phyloP scores from a whole-genome alignment of 30 jellyfish, hydroid and myxozoan genomes.

The Aurelia sp. region DNA sequence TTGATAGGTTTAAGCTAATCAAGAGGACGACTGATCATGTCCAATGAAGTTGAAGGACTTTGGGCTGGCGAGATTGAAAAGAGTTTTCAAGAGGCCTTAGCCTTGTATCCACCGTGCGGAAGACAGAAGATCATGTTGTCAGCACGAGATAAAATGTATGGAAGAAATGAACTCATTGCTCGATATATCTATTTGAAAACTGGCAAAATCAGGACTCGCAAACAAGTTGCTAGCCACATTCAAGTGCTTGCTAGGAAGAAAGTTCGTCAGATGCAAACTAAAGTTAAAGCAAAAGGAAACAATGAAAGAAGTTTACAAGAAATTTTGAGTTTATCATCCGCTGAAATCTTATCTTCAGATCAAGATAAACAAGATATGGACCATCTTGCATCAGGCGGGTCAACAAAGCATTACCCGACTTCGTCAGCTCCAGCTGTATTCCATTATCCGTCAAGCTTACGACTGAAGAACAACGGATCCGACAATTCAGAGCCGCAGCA shows the following conservation, averaged over 20 bases:
- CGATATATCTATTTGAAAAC: constrained; percentile 89
- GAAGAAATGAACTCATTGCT: constrained; percentile 96
- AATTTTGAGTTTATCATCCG: constrained; percentile 69
- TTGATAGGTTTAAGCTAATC: no score
- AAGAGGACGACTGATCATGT: neutral
- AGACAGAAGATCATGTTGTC: constrained; percentile 98
- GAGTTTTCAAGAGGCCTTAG: constrained; percentile 96
- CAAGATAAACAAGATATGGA: constrained; percentile 32
- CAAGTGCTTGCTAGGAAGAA: constrained; percentile 97
- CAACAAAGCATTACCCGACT: constrained; percentile 15
- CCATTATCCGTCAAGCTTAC: constrained; percentile 58
- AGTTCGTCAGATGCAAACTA: constrained; percentile 82
- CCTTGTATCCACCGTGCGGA: constrained; percentile 99
- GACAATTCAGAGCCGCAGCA: neutral
- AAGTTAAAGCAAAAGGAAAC: constrained; percentile 51
- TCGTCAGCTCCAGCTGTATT: constrained; percentile 43
- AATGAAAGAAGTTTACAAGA: constrained; percentile 54
- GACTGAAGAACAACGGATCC: constrained; percentile 34
- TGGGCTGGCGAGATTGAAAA: constrained; percentile 98
- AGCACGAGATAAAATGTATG: constrained; percentile 98
- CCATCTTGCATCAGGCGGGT: neutral
- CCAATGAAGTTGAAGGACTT: constrained; percentile 90
- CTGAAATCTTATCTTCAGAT: constrained; percentile 72
- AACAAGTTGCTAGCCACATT: constrained; percentile 99
- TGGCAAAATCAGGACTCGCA: constrained; percentile 95